Conservation (phyloP, 2,888 invertebrate genomes). For the Nymphalis c-album region DNA sequence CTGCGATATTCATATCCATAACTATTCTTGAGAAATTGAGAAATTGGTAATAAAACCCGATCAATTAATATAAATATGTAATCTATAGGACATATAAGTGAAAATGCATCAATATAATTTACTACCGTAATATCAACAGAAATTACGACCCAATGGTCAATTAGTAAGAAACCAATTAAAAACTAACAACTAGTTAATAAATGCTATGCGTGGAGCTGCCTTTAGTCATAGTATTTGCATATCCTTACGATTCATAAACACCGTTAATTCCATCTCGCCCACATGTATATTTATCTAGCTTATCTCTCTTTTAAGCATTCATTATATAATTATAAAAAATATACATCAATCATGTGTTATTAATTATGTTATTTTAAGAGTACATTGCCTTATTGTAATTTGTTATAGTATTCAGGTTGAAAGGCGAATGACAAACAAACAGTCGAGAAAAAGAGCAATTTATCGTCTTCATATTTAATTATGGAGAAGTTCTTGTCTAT, state of each 20-base stretch:
- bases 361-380: conserved; percentile 3
- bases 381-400: conserved; percentile 7
- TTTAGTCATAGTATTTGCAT: neutral
- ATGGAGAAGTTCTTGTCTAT: too few relatives aligned
- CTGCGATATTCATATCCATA: too few relatives aligned
- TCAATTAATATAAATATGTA: too few relatives aligned
- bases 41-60: too few relatives aligned
- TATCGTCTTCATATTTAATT: too few relatives aligned
- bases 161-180: neutral
- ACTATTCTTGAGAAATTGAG: too few relatives aligned
- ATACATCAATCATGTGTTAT: conserved; percentile 6
- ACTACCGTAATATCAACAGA: too few relatives aligned
- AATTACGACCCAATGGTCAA: too few relatives aligned
- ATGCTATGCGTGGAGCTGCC: neutral
- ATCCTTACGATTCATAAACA: conserved; percentile 9
- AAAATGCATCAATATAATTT: too few relatives aligned
- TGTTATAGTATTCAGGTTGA: neutral
- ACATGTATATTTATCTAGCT: conserved; percentile 28
- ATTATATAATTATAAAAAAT: conserved; percentile 11
- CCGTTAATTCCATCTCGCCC: conserved; percentile 14
- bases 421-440: too few relatives aligned
- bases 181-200: neutral
- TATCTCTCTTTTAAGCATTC: conserved; percentile 21
- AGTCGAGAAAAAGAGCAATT: too few relatives aligned
- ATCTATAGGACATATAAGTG: too few relatives aligned